Evolutionary conservation across 2,113 vertebrate genomes (phyloP), one percentile per base, ranked within the genome.

Genomic region (Notothenia coriiceps): DNA sequence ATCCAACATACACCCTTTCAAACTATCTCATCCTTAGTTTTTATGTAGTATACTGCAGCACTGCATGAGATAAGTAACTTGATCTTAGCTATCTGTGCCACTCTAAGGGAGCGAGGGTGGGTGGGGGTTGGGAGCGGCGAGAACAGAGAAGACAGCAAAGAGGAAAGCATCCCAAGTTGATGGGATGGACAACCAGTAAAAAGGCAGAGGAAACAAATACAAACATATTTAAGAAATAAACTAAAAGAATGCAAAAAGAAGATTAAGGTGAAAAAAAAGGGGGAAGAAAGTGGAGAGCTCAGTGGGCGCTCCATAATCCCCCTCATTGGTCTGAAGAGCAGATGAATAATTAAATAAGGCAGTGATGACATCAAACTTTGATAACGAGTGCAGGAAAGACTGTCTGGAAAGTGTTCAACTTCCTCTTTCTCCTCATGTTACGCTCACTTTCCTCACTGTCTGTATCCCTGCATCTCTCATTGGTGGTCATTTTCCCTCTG

Each of bases 271-370:
- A n/a, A 74, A 70, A 56, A 43, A 22, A 49, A 11, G 71, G 46
- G 57, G 57, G 79, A 86, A 60, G 15, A 40, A 17, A 22, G 76
- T 10, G 18, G 25, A 29, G 25, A 74, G 46, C 70, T 83, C 70
- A 47, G 66, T 72, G 68, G 77, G 64, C 63, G 62, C 77, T 82
- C 60, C 63, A 84, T 91, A 85, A 82, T 66, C 68, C 62, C 72
- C 71, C 63, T 59, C 18, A 51, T 79, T 56, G 63, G 73, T 56
- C 88, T 87, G 71, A 85, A 78, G 82, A 89, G 85, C 62, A 40
- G 71, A 94, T 94, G 80, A 94, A 95, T 95, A 92, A 94, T 94
- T 94, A 55, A 95, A 93, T 90, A 87, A 89, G 89, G 72, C 88
- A 83, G 64, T 83, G 89, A 88, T 94, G 94, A 93, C 88, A 92